phyloP scores from a whole-genome alignment of 2,113 vertebrate species.

The Prochilodus magdalenae region DNA sequence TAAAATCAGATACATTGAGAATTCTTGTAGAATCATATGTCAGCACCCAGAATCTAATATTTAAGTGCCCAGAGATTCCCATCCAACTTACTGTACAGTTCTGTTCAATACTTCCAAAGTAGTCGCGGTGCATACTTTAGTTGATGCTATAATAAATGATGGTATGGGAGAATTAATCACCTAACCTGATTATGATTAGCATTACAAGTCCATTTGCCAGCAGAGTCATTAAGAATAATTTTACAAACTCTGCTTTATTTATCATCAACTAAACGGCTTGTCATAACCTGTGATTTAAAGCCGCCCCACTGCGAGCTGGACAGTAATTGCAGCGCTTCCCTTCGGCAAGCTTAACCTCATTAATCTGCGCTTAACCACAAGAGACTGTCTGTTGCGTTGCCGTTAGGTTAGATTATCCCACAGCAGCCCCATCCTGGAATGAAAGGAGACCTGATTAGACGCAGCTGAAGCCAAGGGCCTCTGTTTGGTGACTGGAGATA shows the following conservation, averaged over 20 bases:
- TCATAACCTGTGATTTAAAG: conserved; percentile 39
- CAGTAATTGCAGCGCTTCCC: conserved; percentile 42
- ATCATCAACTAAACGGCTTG: background rate
- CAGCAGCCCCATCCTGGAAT: conserved; percentile 3
- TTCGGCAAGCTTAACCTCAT: conserved; percentile 1
- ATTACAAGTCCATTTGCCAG: background rate
- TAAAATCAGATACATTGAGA: no score
- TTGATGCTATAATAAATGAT: background rate
- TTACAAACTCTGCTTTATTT: conserved; percentile 1
- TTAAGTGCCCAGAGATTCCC: no score
- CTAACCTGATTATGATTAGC: background rate
- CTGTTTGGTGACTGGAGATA: conserved; percentile 37
- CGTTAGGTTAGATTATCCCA: conserved; percentile 40
- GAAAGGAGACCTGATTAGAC: conserved; percentile 13
- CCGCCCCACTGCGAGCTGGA: conserved; percentile 10
- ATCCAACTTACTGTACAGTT: no score
- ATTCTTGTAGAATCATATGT: no score
- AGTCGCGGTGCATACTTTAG: background rate
- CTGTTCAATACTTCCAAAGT: no score
- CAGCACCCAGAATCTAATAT: no score
- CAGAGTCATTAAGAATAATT: background rate
- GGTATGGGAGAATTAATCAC: background rate
- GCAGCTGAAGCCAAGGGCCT: conserved; percentile 30
- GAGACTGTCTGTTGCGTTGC: conserved; percentile 25
- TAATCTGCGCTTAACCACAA: conserved; percentile 32